A percentile compares a stretch with the other conserved stretches of the same genome.
These are phyloP conservation scores for Caenorhabditis remanei DNA, from an alignment of 1,140 invertebrate species.

Conservation along the genomic window DNA sequence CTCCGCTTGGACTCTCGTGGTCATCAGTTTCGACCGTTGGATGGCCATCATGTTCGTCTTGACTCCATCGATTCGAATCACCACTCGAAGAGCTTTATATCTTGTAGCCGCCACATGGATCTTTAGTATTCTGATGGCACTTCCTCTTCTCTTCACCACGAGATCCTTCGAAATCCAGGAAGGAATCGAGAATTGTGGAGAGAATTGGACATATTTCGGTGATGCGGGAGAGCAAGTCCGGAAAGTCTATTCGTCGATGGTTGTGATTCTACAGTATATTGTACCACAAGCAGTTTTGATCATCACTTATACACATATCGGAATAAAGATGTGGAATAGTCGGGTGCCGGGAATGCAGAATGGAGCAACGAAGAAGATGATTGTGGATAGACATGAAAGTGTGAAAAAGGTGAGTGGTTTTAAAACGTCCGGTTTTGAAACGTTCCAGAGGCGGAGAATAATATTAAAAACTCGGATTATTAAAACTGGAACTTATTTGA, in stretches of 20 bases:
- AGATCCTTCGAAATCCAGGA: constrained; percentile 23
- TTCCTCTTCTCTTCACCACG: constrained; percentile 76
- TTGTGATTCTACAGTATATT: constrained; percentile 75
- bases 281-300: constrained; percentile 74
- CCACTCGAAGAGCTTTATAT: constrained; percentile 69
- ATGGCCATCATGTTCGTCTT: constrained; percentile 76
- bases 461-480: too few species aligned
- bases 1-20: constrained; percentile 77
- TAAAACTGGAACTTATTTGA: too few species aligned
- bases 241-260: constrained; percentile 67
- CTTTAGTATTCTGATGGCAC: constrained; percentile 75
- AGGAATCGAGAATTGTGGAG: constrained; percentile 70
- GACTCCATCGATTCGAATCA: constrained; percentile 72
- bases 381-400: constrained; percentile 73
- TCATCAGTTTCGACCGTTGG: constrained; percentile 73
- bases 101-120: constrained; percentile 73
- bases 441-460: too few species aligned
- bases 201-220: constrained; percentile 73
- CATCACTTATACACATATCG: constrained; percentile 76
- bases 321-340: constrained; percentile 76
- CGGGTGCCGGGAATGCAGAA: constrained; percentile 71
- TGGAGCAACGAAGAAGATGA: constrained; percentile 55
- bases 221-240: constrained; percentile 63
- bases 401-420: constrained; percentile 76
- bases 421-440: too few species aligned